phyloP scores from a whole-genome alignment of 2,797 vertebrate genomes.

The Macropodus opercularis region DNA sequence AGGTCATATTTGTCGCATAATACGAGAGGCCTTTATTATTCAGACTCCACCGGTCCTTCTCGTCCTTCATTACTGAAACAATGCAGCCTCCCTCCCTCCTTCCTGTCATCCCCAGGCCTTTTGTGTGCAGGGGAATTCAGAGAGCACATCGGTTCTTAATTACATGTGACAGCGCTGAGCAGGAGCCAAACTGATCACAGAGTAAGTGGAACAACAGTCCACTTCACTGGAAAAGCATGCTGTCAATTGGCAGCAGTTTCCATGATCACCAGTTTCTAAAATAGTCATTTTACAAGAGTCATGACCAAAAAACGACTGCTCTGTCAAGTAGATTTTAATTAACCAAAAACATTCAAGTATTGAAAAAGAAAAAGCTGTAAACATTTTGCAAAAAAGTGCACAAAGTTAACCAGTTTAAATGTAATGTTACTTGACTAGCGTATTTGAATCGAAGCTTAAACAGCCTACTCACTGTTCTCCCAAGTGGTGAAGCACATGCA shows the following conservation, averaged over 20 bases:
- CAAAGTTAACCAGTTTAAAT: neutral
- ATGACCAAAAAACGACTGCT: neutral
- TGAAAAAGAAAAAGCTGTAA: no score
- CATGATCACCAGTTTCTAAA: slow-evolving; percentile 14
- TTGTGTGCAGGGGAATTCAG: slow-evolving; percentile 46
- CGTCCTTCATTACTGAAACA: slow-evolving; percentile 71
- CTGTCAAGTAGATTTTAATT: no score
- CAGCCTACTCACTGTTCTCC: slow-evolving; percentile 65
- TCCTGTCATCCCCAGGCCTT: slow-evolving; percentile 54
- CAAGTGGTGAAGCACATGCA: slow-evolving; percentile 44
- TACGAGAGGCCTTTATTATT: neutral
- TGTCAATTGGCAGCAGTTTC: slow-evolving; percentile 21
- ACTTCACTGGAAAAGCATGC: slow-evolving; percentile 43
- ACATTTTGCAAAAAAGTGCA: neutral
- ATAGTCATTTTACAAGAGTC: slow-evolving; percentile 10
- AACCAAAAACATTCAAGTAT: no score
- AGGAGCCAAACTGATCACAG: slow-evolving; percentile 66
- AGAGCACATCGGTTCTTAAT: slow-evolving; percentile 72
- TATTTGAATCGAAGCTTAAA: neutral
- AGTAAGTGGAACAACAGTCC: slow-evolving; percentile 60
- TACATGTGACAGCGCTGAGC: slow-evolving; percentile 77
- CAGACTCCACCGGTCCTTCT: slow-evolving; percentile 11
- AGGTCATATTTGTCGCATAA: neutral
- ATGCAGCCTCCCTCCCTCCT: slow-evolving; percentile 42
- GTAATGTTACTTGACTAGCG: neutral